Conservation (phyloP, 2,113 vertebrate species). For the Epinephelus lanceolatus region DNA sequence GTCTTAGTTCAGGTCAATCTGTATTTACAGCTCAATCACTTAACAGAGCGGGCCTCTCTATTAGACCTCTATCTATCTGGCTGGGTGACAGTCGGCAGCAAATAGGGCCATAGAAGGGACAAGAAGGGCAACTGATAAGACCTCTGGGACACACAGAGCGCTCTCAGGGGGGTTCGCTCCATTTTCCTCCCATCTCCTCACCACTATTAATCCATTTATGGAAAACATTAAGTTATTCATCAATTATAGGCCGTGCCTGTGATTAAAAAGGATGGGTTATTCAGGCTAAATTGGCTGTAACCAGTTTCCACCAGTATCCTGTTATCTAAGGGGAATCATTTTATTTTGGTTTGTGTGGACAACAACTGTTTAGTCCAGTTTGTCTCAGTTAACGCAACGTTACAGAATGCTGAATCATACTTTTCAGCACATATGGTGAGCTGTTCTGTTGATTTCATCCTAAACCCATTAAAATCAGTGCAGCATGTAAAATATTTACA, state of each 20-base stretch:
- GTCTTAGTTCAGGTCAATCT: slow-evolving; percentile 73
- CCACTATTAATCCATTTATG: slow-evolving; percentile 48
- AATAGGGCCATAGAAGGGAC: slow-evolving; percentile 65
- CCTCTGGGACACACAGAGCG: slow-evolving; percentile 61
- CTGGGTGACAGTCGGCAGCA: slow-evolving; percentile 67
- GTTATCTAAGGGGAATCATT: not conserved
- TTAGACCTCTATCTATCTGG: slow-evolving; percentile 75
- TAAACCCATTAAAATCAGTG: slow-evolving; percentile 10
- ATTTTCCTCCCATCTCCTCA: slow-evolving; percentile 45
- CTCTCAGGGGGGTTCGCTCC: slow-evolving; percentile 27
- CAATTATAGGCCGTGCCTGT: slow-evolving; percentile 20
- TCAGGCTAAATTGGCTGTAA: not conserved
- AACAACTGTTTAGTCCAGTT: not conserved
- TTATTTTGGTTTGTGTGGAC: slow-evolving; percentile 3
- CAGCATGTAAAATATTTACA: slow-evolving; percentile 11
- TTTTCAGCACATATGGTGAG: slow-evolving; percentile 37
- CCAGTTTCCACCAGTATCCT: not conserved
- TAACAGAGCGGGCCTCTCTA: slow-evolving; percentile 73
- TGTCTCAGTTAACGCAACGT: slow-evolving; percentile 3
- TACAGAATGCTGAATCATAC: slow-evolving; percentile 33
- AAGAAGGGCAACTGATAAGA: slow-evolving; percentile 70
- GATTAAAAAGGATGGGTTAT: slow-evolving; percentile 13
- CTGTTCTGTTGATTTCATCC: slow-evolving; percentile 11
- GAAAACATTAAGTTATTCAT: slow-evolving; percentile 46
- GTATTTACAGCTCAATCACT: slow-evolving; percentile 84